Base-by-base conservation (phyloP, 2,888 invertebrate species). In the Eupithecia abbreviata region DNA sequence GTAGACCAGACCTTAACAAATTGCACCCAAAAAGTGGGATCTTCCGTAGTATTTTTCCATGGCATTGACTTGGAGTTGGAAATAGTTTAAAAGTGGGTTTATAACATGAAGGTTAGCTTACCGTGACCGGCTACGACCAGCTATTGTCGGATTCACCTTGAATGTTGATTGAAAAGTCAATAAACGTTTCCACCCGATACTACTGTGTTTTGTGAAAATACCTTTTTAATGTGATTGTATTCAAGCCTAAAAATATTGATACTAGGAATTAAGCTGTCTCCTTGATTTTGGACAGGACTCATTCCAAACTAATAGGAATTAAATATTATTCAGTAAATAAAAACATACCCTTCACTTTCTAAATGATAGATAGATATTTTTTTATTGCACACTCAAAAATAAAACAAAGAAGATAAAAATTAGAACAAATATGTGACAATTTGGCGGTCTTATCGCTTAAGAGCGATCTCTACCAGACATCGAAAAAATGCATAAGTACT, bases 141-240 rank as follows among this genome's bases (percentile, higher is more conserved):
- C 69, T 72, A 72, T 58, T 18, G 55, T 30, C 58, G 62, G n/a
- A 15, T 47, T 65, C 43, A 65, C 43, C 72, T 72, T 62, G 65
- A 65, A 65, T 65, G 47, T 45, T 45, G 65, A 72, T 41, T 45
- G 15, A n/a, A 72, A 68, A 45, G 42, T 42, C 66, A 42, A 66
- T 66, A 66, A 66, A 42, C 15, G 18, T 18, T 30, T 62, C 30
- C 10, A 62, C 10, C 42, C 9, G 66, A 13, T 66, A 7, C 10
- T 66, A 10, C 62, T 62, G 30, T 62, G 62, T 62, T 10, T 58
- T 62, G 10, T 18, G 55, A 10, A 62, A 62, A 62, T 58, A 55
- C 7, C 55, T n/a, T 55, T n/a, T 55, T 7, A 62, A 18, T 6
- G n/a, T 18, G 18, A 1, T 18, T 58, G 51, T 7, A 1, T 18